A percentile compares a stretch with the other conserved stretches of the same genome.
Evolutionary conservation across 2,113 vertebrate species (phyloP).

Genomic region (Cyanoderma ruficeps): DNA sequence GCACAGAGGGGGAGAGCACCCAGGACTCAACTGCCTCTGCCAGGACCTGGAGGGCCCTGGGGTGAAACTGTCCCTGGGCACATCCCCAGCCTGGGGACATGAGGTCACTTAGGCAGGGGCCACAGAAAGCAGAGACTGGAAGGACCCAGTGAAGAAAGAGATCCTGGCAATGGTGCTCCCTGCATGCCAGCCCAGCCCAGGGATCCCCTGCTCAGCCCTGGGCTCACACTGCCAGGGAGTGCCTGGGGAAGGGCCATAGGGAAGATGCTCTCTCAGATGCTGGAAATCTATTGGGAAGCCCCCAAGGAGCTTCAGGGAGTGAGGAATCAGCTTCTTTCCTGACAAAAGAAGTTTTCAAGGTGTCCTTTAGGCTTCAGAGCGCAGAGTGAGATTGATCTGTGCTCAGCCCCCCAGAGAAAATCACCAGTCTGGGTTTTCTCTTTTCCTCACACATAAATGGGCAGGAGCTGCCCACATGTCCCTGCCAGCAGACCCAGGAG

Average conservation of each 20-base stretch:
- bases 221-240: rapidly evolving
- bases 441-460: constrained; percentile 38
- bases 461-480: constrained; percentile 8
- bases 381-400: constrained; percentile 54
- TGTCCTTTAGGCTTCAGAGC: constrained; percentile 70
- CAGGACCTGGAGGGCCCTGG: not conserved
- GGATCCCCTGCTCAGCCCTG: not conserved
- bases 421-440: constrained; percentile 42
- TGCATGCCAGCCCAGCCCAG: rapidly evolving
- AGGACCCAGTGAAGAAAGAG: rapidly evolving
- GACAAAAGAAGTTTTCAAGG: constrained; percentile 67
- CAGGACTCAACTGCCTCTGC: not conserved
- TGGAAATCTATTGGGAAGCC: constrained; percentile 20
- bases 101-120: not conserved
- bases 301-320: not conserved
- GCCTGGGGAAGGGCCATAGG: not conserved
- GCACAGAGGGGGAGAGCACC: not conserved
- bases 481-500: not conserved
- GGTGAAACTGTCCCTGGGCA: not conserved
- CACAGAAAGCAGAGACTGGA: not conserved
- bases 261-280: not conserved
- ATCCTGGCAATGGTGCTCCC: not conserved
- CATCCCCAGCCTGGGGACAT: not conserved
- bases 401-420: constrained; percentile 61
- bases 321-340: constrained; percentile 39